phyloP scores from a whole-genome alignment of 2,888 invertebrate species.

The Shargacucullia verbasci region DNA sequence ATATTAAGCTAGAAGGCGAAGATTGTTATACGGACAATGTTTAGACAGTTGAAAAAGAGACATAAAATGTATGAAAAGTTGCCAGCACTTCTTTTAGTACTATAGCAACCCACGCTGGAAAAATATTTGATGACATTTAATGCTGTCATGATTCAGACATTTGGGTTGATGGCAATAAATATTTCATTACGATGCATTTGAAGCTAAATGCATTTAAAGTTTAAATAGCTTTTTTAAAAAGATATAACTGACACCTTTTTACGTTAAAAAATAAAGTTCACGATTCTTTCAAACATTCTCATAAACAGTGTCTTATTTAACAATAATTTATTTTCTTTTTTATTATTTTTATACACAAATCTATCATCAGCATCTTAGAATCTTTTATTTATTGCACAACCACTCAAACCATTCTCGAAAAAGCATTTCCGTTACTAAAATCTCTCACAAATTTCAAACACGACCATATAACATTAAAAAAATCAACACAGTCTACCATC shows the following conservation, averaged over 20 bases:
- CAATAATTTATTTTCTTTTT: constrained; percentile 8
- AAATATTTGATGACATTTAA: too few relatives aligned
- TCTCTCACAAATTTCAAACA: constrained; percentile 30
- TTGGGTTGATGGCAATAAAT: constrained; percentile 21
- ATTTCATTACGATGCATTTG: constrained; percentile 37
- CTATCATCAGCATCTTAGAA: constrained; percentile 22
- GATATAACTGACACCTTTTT: constrained; percentile 3
- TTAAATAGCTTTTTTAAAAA: constrained; percentile 11
- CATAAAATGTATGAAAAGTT: background rate
- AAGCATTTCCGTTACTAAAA: constrained; percentile 47
- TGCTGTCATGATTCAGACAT: too few relatives aligned
- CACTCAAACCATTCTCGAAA: constrained; percentile 23
- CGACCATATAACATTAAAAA: constrained; percentile 38
- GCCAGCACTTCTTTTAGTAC: too few relatives aligned
- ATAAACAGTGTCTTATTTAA: constrained; percentile 5
- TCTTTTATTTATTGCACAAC: constrained; percentile 7
- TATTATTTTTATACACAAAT: constrained; percentile 8
- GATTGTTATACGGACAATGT: too few relatives aligned
- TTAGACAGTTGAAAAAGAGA: too few relatives aligned
- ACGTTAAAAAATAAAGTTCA: too few relatives aligned
- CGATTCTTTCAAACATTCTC: constrained; percentile 6
- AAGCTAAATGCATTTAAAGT: constrained; percentile 20
- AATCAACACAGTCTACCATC: constrained; percentile 43
- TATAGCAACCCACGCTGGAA: too few relatives aligned
- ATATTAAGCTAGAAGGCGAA: too few relatives aligned